These are phyloP conservation scores for Plagiodera versicolora DNA, from an alignment of 2,888 invertebrate species.

Conservation along the genomic window DNA sequence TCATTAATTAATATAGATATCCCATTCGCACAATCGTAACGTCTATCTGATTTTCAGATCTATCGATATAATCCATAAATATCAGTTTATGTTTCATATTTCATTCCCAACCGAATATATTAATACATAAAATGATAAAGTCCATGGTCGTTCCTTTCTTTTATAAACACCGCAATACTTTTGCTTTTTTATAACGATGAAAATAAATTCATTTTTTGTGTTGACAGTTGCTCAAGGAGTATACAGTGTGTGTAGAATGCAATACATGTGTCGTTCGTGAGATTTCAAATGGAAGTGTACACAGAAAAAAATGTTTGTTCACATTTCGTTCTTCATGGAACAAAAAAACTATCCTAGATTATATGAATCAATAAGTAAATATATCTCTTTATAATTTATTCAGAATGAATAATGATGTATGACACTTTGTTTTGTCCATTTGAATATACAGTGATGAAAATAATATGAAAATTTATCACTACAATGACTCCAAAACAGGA, in stretches of 20 bases:
- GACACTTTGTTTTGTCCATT: too few species aligned
- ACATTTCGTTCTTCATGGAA: too few species aligned
- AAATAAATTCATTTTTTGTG: conserved; percentile 23
- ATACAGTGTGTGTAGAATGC: not conserved
- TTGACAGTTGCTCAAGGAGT: conserved; percentile 2
- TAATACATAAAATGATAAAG: conserved; percentile 28
- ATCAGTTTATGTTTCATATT: conserved; percentile 27
- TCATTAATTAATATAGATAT: not conserved
- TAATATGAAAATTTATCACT: too few species aligned
- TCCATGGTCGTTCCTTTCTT: conserved; percentile 26
- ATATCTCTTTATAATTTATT: too few species aligned
- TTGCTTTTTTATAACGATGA: conserved; percentile 20
- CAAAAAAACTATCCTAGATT: too few species aligned
- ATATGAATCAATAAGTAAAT: too few species aligned
- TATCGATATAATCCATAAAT: conserved; percentile 20
- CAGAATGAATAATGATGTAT: too few species aligned
- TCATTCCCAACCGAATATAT: conserved; percentile 24
- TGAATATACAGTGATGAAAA: too few species aligned
- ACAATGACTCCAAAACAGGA: too few species aligned
- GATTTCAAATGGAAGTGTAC: too few species aligned
- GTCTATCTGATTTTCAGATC: conserved; percentile 20
- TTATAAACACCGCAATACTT: conserved; percentile 25
- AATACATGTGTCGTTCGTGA: too few species aligned
- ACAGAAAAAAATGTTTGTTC: too few species aligned
- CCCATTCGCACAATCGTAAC: conserved; percentile 13